phyloP scores from a whole-genome alignment of 1,140 invertebrate genomes.

The Scaptomyza montana region DNA sequence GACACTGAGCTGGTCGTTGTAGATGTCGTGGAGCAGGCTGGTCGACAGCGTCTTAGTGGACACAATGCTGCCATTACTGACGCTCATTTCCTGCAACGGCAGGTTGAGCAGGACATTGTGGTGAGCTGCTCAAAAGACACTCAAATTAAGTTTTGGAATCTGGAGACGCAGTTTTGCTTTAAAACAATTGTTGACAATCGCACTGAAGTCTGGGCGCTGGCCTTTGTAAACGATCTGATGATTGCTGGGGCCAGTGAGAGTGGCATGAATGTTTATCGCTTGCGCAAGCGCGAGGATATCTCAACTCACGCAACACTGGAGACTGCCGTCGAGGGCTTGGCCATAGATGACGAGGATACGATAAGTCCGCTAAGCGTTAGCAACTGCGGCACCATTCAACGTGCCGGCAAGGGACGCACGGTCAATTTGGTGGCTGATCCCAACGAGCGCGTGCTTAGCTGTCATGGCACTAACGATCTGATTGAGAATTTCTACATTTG shows the following conservation, averaged over 20 bases:
- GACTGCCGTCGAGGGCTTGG: constrained; percentile 85
- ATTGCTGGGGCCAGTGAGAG: constrained; percentile 94
- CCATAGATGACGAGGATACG: constrained; percentile 76
- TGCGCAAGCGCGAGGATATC: constrained; percentile 84
- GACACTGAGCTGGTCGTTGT: constrained; percentile 97
- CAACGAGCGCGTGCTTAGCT: constrained; percentile 89
- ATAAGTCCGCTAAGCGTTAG: constrained; percentile 88
- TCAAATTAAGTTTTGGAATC: constrained; percentile 98
- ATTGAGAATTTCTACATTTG: constrained; percentile 94
- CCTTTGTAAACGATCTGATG: constrained; percentile 91
- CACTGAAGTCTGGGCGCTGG: constrained; percentile 93
- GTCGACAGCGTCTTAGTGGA: constrained; percentile 94
- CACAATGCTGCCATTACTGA: constrained; percentile 97
- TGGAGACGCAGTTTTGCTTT: constrained; percentile 97
- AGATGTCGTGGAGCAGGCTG: constrained; percentile 96
- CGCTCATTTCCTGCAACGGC: constrained; percentile 90
- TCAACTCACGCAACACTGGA: constrained; percentile 84
- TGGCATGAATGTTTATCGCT: constrained; percentile 93
- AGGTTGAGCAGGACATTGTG: constrained; percentile 86
- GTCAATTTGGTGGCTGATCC: constrained; percentile 87
- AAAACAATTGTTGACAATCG: constrained; percentile 94
- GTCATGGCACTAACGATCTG: constrained; percentile 91
- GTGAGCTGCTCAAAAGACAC: constrained; percentile 97
- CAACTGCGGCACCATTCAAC: constrained; percentile 90
- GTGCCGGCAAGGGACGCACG: constrained; percentile 90